A percentile compares a stretch with the other conserved stretches of the same genome.
Evolutionary conservation across 2,888 invertebrate genomes (phyloP).

Genomic region (Aporophyla lueneburgensis): DNA sequence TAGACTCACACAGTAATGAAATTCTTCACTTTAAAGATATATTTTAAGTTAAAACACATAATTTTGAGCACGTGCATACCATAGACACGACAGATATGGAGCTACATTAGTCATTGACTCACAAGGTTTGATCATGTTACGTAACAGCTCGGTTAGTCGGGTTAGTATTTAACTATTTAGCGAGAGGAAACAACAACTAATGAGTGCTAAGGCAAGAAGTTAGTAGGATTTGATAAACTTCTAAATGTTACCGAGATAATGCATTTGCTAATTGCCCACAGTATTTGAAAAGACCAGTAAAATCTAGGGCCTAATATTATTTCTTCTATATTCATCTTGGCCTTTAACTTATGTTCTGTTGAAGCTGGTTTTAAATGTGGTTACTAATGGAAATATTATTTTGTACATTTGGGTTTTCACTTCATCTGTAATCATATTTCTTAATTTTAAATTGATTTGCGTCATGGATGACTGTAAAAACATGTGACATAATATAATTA

Average conservation of each 20-base stretch:
- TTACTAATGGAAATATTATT: neutral
- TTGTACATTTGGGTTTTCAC: neutral
- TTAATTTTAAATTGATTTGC: slow-evolving; percentile 15
- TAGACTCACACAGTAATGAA: neutral
- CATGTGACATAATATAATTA: slow-evolving; percentile 24
- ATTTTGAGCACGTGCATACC: slow-evolving; percentile 25
- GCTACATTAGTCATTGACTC: slow-evolving; percentile 40
- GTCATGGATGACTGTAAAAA: slow-evolving; percentile 3
- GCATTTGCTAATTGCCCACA: slow-evolving; percentile 31
- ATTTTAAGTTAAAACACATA: neutral
- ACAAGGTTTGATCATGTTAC: slow-evolving; percentile 40
- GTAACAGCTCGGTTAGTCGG: slow-evolving; percentile 22
- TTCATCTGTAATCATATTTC: neutral
- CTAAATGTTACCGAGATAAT: slow-evolving; percentile 44
- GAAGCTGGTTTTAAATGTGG: neutral
- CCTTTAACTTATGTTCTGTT: neutral
- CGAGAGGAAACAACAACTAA: slow-evolving; percentile 45
- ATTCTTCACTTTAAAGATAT: neutral
- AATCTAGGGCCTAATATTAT: neutral
- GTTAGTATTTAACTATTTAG: slow-evolving; percentile 31
- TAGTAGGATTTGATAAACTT: slow-evolving; percentile 32
- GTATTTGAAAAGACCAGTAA: neutral
- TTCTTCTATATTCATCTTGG: neutral
- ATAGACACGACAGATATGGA: slow-evolving; percentile 34
- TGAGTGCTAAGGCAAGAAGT: slow-evolving; percentile 41